Evolutionary conservation across 92 coral and sea anemone species (phyloP).

Genomic region (Phenganax stokvisi): DNA sequence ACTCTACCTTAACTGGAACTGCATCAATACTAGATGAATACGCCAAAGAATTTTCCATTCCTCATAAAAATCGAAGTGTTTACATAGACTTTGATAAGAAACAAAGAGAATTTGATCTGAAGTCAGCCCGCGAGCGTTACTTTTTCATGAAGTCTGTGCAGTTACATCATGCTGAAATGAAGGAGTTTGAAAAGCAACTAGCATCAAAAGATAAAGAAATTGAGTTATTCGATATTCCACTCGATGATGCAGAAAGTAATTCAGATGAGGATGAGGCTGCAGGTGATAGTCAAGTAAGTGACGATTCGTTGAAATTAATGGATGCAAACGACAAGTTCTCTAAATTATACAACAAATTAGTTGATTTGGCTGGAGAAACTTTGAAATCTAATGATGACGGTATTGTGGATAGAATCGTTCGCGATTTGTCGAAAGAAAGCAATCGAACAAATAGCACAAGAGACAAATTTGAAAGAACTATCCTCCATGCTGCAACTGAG

Average conservation of each 20-base stretch:
- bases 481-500: conserved; percentile 46
- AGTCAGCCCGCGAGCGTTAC: not conserved
- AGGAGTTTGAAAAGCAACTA: not conserved
- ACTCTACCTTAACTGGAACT: conserved; percentile 18
- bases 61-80: not conserved
- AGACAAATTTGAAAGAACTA: conserved; percentile 42
- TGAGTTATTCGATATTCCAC: not conserved
- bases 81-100: not conserved
- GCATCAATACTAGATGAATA: conserved; percentile 1
- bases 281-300: not conserved
- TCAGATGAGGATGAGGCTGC: not conserved
- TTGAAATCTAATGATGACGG: not conserved
- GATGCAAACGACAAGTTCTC: not conserved
- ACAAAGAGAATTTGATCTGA: not conserved
- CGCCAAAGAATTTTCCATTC: not conserved
- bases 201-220: not conserved
- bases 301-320: not conserved
- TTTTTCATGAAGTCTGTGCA: conserved; percentile 12
- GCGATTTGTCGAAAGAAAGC: not conserved
- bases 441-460: not conserved
- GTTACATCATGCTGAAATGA: not conserved
- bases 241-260: not conserved
- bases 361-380: not conserved
- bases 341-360: not conserved
- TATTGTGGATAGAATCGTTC: not conserved